phyloP scores from a whole-genome alignment of 2,797 vertebrate species.

The Emydoidea blandingii region DNA sequence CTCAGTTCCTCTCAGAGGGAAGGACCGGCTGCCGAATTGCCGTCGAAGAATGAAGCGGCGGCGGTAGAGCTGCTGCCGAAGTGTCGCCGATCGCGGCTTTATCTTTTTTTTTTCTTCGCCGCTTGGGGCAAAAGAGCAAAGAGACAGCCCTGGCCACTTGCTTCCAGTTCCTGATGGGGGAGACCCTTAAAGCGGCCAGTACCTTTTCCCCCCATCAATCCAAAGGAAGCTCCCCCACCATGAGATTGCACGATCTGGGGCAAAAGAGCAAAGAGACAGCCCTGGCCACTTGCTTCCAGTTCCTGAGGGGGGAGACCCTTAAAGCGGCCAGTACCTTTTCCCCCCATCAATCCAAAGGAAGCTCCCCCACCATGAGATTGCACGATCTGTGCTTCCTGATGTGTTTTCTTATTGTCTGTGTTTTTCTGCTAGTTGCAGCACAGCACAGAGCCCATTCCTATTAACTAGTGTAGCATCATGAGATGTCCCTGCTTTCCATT shows the following conservation, averaged over 20 bases:
- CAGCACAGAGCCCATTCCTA: neutral
- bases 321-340: neutral
- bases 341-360: too few relatives aligned
- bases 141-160: neutral
- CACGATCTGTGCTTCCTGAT: neutral
- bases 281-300: neutral
- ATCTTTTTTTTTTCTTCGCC: too few relatives aligned
- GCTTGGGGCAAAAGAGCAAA: too few relatives aligned
- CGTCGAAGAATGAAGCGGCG: too few relatives aligned
- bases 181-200: neutral
- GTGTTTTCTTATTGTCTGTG: neutral
- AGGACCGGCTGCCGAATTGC: too few relatives aligned
- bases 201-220: too few relatives aligned
- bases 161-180: neutral
- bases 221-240: neutral
- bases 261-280: too few relatives aligned
- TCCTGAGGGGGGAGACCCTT: neutral
- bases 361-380: neutral
- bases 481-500: neutral
- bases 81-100: too few relatives aligned
- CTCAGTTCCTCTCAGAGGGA: too few relatives aligned
- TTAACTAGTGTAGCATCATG: neutral
- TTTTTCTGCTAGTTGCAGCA: neutral
- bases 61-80: too few relatives aligned
- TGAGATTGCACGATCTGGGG: neutral